phyloP scores from a whole-genome alignment of 2,797 vertebrate genomes.

The Eulemur albifrons region DNA sequence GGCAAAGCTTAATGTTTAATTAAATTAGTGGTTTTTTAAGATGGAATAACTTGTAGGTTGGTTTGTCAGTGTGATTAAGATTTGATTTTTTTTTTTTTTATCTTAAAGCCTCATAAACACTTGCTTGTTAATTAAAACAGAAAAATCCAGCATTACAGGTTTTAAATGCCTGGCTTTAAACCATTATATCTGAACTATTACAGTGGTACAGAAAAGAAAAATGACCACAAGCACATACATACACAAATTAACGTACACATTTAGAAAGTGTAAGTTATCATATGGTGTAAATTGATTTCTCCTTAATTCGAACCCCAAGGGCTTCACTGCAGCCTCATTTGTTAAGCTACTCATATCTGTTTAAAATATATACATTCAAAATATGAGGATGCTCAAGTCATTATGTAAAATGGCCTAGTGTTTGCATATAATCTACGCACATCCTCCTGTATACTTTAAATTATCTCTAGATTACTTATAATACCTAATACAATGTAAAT shows the following conservation, averaged over 20 bases:
- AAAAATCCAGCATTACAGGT: constrained; percentile 3
- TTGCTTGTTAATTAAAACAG: constrained; percentile 61
- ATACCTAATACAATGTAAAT: background rate
- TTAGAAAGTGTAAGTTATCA: constrained; percentile 64
- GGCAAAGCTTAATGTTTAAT: background rate
- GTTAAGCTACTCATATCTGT: background rate
- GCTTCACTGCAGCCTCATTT: background rate
- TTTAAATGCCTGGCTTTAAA: constrained; percentile 65
- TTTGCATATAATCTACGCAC: background rate
- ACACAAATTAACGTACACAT: constrained; percentile 11
- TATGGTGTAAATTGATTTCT: background rate
- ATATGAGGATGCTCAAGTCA: background rate
- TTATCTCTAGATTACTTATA: background rate
- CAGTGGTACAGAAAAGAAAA: constrained; percentile 42
- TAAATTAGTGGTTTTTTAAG: background rate
- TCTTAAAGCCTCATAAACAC: background rate
- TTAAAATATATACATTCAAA: background rate
- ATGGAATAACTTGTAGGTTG: constrained; percentile 20
- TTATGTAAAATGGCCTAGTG: background rate
- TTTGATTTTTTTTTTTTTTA: constrained; percentile 56
- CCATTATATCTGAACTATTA: constrained; percentile 3
- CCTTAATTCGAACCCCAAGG: background rate
- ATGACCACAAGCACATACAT: background rate
- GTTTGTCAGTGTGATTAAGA: constrained; percentile 10
- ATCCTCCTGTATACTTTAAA: background rate